phyloP scores from a whole-genome alignment of 1,140 invertebrate genomes.

The Dendrolimus kikuchii region DNA sequence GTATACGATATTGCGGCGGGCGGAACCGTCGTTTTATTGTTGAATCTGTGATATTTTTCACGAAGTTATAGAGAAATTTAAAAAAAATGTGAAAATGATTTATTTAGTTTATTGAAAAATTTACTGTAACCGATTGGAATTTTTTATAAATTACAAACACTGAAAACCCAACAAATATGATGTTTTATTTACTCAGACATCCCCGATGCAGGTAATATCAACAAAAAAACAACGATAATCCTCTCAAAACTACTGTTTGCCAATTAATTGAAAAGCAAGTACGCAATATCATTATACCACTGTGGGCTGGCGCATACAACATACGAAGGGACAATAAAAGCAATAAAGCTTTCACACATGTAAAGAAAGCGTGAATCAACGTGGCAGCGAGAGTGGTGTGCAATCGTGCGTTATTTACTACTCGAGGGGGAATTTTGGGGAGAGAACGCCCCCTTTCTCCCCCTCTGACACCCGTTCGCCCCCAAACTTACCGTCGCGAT shows the following conservation, averaged over 20 bases:
- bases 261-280: no score
- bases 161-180: slow-evolving; percentile 35
- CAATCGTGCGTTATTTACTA: slow-evolving; percentile 64
- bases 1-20: slow-evolving; percentile 24
- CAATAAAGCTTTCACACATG: no score
- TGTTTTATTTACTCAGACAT: not conserved
- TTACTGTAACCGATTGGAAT: slow-evolving; percentile 47
- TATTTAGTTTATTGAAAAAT: slow-evolving; percentile 40
- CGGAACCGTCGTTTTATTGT: slow-evolving; percentile 22
- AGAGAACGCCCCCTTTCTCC: slow-evolving; percentile 19
- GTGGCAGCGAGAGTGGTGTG: slow-evolving; percentile 34
- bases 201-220: no score
- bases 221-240: no score
- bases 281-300: no score
- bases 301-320: no score
- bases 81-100: slow-evolving; percentile 59
- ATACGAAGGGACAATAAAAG: no score
- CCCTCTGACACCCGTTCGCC: slow-evolving; percentile 24
- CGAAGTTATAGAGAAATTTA: slow-evolving; percentile 23
- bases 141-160: slow-evolving; percentile 52
- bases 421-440: slow-evolving; percentile 41
- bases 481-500: slow-evolving; percentile 42
- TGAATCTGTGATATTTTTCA: slow-evolving; percentile 50
- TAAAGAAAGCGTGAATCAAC: slow-evolving; percentile 11
- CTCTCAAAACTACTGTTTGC: no score